These are phyloP conservation scores for Siniperca chuatsi DNA, from an alignment of 2,113 vertebrate genomes.

Conservation along the genomic window DNA sequence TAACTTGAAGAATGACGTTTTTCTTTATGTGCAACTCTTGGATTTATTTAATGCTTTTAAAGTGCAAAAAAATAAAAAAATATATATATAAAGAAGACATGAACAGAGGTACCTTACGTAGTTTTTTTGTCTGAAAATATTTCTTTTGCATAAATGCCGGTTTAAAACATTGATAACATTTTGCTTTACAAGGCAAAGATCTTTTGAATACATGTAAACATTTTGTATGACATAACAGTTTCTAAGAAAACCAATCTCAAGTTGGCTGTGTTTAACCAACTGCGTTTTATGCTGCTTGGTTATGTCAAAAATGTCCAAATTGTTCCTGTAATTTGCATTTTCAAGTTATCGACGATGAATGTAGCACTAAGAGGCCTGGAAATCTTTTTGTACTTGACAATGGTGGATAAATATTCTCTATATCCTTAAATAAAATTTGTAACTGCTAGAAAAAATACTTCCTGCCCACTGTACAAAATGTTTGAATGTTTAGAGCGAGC, in stretches of 20 bases:
- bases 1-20: conserved; percentile 17
- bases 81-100: conserved; percentile 60
- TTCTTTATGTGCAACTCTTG: conserved; percentile 52
- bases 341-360: conserved; percentile 28
- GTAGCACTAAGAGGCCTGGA: conserved; percentile 5
- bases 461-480: conserved; percentile 72
- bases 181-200: conserved; percentile 45
- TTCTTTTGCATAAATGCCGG: conserved; percentile 63
- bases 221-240: conserved; percentile 39
- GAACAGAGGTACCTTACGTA: conserved; percentile 55
- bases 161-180: conserved; percentile 51
- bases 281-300: conserved; percentile 12
- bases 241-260: conserved; percentile 30
- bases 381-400: conserved; percentile 20
- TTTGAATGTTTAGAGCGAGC: conserved; percentile 68
- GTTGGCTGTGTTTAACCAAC: conserved; percentile 6
- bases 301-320: conserved; percentile 12
- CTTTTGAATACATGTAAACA: conserved; percentile 65
- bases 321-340: conserved; percentile 20
- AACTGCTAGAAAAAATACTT: conserved; percentile 62
- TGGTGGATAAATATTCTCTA: conserved; percentile 48
- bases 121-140: conserved; percentile 62
- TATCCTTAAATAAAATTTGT: conserved; percentile 43
- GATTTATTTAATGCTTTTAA: conserved; percentile 62
- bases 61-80: conserved; percentile 59